Percentiles rank a stretch among this genome's conserved stretches.
These are phyloP conservation scores for Sternarchorhynchus goeldii DNA, from an alignment of 2,797 vertebrate species.

Conservation along the genomic window DNA sequence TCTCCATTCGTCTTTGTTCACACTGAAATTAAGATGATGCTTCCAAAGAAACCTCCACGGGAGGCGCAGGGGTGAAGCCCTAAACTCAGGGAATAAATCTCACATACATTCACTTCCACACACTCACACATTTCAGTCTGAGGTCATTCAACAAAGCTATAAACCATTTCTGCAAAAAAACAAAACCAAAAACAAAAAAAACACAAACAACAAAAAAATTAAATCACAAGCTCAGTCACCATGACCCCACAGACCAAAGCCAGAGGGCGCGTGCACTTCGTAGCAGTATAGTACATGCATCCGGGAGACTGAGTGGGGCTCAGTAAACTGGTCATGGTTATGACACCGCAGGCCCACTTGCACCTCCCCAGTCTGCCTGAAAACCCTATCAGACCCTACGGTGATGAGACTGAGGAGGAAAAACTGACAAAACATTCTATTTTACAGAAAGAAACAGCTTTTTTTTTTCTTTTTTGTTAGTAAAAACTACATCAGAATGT, in stretches of 20 bases:
- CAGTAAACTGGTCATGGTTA: slow-evolving; percentile 50
- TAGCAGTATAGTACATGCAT: slow-evolving; percentile 14
- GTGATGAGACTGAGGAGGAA: slow-evolving; percentile 60
- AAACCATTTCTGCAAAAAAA: slow-evolving; percentile 56
- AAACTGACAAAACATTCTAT: slow-evolving; percentile 55
- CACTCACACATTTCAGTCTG: slow-evolving; percentile 44
- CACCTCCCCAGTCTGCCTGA: slow-evolving; percentile 54
- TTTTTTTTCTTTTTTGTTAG: slow-evolving; percentile 70
- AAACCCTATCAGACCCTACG: slow-evolving; percentile 64
- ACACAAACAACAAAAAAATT: slow-evolving; percentile 36
- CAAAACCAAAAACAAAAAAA: neutral
- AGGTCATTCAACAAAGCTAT: slow-evolving; percentile 55
- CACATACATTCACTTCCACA: slow-evolving; percentile 57
- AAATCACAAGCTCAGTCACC: slow-evolving; percentile 45
- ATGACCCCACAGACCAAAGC: slow-evolving; percentile 45
- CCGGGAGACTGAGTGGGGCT: slow-evolving; percentile 30
- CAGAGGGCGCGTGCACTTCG: slow-evolving; percentile 14
- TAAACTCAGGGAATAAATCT: slow-evolving; percentile 67
- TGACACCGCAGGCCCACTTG: slow-evolving; percentile 33
- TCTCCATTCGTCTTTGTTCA: slow-evolving; percentile 46
- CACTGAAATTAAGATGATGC: slow-evolving; percentile 65
- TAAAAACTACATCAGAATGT: slow-evolving; percentile 77
- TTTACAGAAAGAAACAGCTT: slow-evolving; percentile 59
- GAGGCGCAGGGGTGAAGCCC: slow-evolving; percentile 76
- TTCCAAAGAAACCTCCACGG: slow-evolving; percentile 79